A percentile compares a stretch with the other conserved stretches of the same genome.
Evolutionary conservation across 2,888 invertebrate species (phyloP).

Genomic region (Cryptus armator): DNA sequence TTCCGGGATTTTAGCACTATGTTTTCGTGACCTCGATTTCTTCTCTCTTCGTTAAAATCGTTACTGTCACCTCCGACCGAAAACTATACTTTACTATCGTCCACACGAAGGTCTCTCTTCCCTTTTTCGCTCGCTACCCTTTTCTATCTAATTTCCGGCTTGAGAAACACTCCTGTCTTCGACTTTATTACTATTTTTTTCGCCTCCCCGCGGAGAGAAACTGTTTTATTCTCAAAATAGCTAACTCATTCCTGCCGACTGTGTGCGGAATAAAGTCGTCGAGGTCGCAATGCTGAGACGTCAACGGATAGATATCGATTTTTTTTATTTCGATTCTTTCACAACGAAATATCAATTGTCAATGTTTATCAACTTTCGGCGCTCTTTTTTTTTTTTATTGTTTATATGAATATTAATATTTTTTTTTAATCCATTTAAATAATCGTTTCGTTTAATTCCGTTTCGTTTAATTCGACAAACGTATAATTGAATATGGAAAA

Average conservation of each 20-base stretch:
- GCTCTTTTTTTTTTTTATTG: too few relatives aligned
- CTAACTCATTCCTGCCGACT: constrained; percentile 2
- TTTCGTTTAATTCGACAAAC: too few relatives aligned
- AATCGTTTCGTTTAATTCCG: too few relatives aligned
- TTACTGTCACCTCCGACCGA: constrained; percentile 22
- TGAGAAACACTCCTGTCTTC: constrained; percentile 43
- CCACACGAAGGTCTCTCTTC: constrained; percentile 19
- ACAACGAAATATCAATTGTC: too few relatives aligned
- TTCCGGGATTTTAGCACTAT: background rate
- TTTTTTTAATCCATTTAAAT: too few relatives aligned
- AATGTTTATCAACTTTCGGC: too few relatives aligned
- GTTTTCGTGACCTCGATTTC: constrained; percentile 11
- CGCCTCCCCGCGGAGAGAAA: background rate
- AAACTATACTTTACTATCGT: constrained; percentile 38
- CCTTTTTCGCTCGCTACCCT: background rate
- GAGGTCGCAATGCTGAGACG: background rate
- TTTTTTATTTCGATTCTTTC: too few relatives aligned
- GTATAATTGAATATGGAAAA: too few relatives aligned
- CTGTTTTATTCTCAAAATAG: constrained; percentile 17
- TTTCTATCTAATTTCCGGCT: constrained; percentile 52
- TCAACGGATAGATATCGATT: background rate
- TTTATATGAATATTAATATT: too few relatives aligned
- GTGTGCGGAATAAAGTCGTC: background rate
- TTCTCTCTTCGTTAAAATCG: constrained; percentile 41
- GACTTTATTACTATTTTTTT: constrained; percentile 21